Conservation (phyloP, 1,140 invertebrate species). For the Charaxes varanes region DNA sequence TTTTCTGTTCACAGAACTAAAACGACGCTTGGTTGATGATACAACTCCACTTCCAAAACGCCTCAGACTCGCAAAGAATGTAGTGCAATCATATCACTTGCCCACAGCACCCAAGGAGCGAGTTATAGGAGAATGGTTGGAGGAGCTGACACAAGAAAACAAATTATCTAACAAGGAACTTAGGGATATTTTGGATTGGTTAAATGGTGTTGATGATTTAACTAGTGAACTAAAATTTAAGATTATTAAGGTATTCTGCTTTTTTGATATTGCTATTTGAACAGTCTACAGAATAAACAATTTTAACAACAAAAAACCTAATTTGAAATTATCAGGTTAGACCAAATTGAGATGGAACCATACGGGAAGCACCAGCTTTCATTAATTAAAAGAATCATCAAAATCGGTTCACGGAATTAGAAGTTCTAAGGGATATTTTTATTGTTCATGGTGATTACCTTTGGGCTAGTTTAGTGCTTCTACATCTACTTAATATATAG, state of each 20-base stretch:
- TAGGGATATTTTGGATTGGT: constrained; percentile 42
- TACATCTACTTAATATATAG: too few species aligned
- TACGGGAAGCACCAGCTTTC: too few species aligned
- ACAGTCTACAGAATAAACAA: not conserved
- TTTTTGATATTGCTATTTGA: not conserved
- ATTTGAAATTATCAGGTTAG: too few species aligned
- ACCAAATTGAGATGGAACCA: too few species aligned
- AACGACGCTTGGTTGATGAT: constrained; percentile 49
- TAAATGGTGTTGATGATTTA: constrained; percentile 41
- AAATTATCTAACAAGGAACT: constrained; percentile 38
- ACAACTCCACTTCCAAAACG: constrained; percentile 42
- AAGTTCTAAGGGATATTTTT: too few species aligned
- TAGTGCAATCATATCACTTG: constrained; percentile 51
- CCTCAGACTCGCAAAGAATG: constrained; percentile 51
- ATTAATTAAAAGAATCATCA: too few species aligned
- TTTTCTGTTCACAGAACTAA: constrained; percentile 43
- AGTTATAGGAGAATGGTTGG: constrained; percentile 53
- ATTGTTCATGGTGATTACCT: too few species aligned
- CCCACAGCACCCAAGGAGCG: constrained; percentile 53
- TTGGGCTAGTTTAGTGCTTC: too few species aligned
- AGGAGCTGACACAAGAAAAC: constrained; percentile 31
- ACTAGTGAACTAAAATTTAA: constrained; percentile 48
- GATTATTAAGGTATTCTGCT: constrained; percentile 45
- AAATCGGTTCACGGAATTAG: too few species aligned
- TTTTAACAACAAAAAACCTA: too few species aligned